phyloP scores from a whole-genome alignment of 2,888 invertebrate genomes.

The Drosophila cognata region DNA sequence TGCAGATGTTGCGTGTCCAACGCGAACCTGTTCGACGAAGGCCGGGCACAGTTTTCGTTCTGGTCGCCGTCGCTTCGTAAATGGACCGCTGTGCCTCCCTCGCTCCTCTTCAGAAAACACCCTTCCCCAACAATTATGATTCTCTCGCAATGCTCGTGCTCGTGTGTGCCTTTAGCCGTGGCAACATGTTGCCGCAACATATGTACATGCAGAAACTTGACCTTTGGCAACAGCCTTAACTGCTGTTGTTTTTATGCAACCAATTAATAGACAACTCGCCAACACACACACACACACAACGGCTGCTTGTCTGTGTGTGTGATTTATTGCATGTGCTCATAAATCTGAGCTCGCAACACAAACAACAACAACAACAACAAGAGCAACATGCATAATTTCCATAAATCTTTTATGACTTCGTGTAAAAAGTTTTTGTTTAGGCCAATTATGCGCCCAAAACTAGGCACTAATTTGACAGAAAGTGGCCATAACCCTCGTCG shows the following conservation, averaged over 20 bases:
- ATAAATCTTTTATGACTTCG: slow-evolving; percentile 75
- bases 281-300: slow-evolving; percentile 9
- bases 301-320: slow-evolving; percentile 30
- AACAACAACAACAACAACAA: slow-evolving; percentile 55
- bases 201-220: slow-evolving; percentile 49
- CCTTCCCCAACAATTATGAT: background rate
- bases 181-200: slow-evolving; percentile 59
- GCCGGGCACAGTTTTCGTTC: slow-evolving; percentile 39
- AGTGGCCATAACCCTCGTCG: slow-evolving; percentile 52
- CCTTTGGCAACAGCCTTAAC: slow-evolving; percentile 73
- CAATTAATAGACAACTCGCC: slow-evolving; percentile 72
- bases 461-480: slow-evolving; percentile 78
- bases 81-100: slow-evolving; percentile 23
- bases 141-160: slow-evolving; percentile 24
- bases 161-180: background rate
- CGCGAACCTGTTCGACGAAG: slow-evolving; percentile 18
- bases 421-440: slow-evolving; percentile 67
- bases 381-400: slow-evolving; percentile 79
- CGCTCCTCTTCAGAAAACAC: background rate
- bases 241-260: slow-evolving; percentile 63
- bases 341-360: slow-evolving; percentile 68
- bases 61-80: slow-evolving; percentile 30
- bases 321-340: slow-evolving; percentile 75
- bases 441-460: slow-evolving; percentile 73
- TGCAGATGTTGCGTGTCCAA: slow-evolving; percentile 15